A percentile compares a stretch with the other conserved stretches of the same genome.
phyloP scores from a whole-genome alignment of 2,888 invertebrate species.

The Leucoma salicis region DNA sequence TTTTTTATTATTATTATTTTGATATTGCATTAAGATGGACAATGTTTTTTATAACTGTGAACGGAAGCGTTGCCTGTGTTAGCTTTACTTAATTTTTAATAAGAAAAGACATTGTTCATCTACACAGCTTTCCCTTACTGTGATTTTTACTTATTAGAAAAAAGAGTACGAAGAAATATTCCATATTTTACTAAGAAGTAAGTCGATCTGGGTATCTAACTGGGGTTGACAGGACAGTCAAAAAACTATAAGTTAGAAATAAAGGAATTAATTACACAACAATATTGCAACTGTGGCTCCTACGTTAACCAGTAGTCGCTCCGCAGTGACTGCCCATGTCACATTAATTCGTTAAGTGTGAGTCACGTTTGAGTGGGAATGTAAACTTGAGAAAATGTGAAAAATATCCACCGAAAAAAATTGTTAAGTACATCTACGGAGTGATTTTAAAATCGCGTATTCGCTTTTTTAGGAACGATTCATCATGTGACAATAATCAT shows the following conservation, averaged over 20 bases:
- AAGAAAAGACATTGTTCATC: slow-evolving; percentile 17
- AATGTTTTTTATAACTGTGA: slow-evolving; percentile 13
- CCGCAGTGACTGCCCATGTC: not conserved
- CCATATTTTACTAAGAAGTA: slow-evolving; percentile 31
- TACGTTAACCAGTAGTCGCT: not conserved
- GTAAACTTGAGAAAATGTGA: slow-evolving; percentile 17
- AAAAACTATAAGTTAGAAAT: not conserved
- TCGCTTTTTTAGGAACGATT: too few relatives aligned
- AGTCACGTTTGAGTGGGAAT: slow-evolving; percentile 21
- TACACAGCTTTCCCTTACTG: slow-evolving; percentile 31
- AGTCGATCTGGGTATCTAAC: not conserved
- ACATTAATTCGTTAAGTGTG: slow-evolving; percentile 14
- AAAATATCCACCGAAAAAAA: slow-evolving; percentile 30
- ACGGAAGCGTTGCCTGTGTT: not conserved
- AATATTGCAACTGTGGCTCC: not conserved
- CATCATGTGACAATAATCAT: too few relatives aligned
- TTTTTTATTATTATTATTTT: slow-evolving; percentile 22
- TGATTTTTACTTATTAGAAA: slow-evolving; percentile 23
- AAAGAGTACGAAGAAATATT: slow-evolving; percentile 23
- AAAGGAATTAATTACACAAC: not conserved
- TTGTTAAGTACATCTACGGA: slow-evolving; percentile 28
- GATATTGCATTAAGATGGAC: slow-evolving; percentile 14
- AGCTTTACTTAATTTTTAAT: slow-evolving; percentile 1
- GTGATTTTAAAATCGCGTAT: not conserved
- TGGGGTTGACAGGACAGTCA: not conserved